These are phyloP conservation scores for Gadus macrocephalus DNA, from an alignment of 2,113 vertebrate species.

Conservation along the genomic window DNA sequence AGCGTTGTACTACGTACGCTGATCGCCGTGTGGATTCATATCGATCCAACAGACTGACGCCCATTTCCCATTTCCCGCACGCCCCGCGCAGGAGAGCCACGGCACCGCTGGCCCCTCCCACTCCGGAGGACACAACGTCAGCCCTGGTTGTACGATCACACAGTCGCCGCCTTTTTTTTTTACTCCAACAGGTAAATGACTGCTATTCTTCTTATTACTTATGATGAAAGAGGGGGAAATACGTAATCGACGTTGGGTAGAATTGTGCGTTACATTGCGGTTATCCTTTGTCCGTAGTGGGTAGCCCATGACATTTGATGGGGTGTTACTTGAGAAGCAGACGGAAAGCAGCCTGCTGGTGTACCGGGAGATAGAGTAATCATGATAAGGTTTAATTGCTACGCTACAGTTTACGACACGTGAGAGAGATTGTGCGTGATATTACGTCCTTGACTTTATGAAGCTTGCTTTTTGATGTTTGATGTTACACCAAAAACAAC, in stretches of 20 bases:
- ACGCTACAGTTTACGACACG: too few relatives aligned
- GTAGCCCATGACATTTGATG: conserved; percentile 16
- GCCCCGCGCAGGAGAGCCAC: neutral
- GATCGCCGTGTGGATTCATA: too few relatives aligned
- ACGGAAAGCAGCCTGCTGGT: too few relatives aligned
- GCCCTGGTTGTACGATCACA: conserved; percentile 37
- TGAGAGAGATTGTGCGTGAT: too few relatives aligned
- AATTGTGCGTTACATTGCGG: neutral
- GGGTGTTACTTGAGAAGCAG: neutral
- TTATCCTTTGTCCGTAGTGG: neutral
- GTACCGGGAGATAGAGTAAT: too few relatives aligned
- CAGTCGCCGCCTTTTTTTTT: conserved; percentile 1
- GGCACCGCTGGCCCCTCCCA: conserved; percentile 39
- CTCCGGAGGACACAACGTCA: conserved; percentile 19
- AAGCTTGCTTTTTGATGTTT: too few relatives aligned
- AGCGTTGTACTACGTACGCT: too few relatives aligned
- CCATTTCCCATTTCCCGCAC: conserved; percentile 32
- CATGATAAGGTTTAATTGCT: too few relatives aligned
- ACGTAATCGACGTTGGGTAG: neutral
- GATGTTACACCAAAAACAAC: too few relatives aligned
- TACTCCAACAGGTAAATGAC: conserved; percentile 64
- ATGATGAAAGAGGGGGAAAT: neutral
- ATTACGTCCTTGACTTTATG: too few relatives aligned
- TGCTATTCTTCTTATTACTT: neutral
- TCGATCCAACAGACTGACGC: conserved; percentile 17